phyloP scores from a whole-genome alignment of 2,113 vertebrate species.

The Passer montanus region DNA sequence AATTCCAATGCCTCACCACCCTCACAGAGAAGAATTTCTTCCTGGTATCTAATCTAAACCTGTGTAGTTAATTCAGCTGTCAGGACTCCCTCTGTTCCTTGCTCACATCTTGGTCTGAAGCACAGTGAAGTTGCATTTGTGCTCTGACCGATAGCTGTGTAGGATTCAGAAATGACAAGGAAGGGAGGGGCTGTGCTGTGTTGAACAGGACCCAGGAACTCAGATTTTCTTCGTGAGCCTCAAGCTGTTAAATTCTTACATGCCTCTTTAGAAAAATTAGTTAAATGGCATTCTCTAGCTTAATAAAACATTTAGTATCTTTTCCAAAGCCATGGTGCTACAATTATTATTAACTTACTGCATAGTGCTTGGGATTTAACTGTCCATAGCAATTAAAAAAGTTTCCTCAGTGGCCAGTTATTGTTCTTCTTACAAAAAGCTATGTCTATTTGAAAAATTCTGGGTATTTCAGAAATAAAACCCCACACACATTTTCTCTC shows the following conservation, averaged over 20 bases:
- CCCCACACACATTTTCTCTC: fast-evolving
- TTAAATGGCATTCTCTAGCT: neutral
- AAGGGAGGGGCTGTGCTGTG: too few species aligned
- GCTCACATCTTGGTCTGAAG: neutral
- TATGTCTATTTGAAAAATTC: neutral
- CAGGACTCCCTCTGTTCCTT: neutral
- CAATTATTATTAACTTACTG: neutral
- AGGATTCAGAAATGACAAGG: fast-evolving
- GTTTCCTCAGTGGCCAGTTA: neutral
- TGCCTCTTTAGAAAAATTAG: neutral
- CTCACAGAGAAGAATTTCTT: neutral
- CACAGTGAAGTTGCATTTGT: neutral
- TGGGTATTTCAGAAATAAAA: neutral
- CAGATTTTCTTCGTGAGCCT: neutral
- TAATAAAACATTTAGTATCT: neutral
- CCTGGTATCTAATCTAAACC: neutral
- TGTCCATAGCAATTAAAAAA: neutral
- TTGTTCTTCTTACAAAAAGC: neutral
- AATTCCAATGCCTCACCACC: neutral
- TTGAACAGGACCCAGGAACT: neutral
- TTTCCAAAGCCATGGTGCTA: neutral
- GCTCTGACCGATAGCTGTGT: neutral
- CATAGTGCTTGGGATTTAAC: neutral
- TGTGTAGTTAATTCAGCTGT: neutral
- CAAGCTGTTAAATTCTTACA: neutral